Evolutionary conservation across 2,797 vertebrate genomes (phyloP), one percentile per base, ranked within the genome.

Genomic region (Vespertilio murinus): DNA sequence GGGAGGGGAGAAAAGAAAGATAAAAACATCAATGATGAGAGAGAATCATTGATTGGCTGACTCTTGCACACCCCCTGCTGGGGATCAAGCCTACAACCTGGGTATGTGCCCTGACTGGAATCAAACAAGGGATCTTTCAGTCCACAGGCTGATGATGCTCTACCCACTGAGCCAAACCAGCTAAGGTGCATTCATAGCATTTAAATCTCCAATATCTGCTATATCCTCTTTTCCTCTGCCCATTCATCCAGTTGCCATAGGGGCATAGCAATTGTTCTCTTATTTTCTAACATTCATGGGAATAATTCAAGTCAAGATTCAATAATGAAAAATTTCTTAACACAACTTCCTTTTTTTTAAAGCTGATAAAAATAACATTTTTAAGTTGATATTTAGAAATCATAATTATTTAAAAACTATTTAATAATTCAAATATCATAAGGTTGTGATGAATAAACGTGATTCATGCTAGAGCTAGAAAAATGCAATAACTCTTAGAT

Each of bases 361-460:
- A 96, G 11, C 35, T 23, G 91, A 52, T 79, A 1, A 14, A 92
- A 92, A 54, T 90, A 64, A 59, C 52, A 40, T 25, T 82, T 94
- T 90, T 6, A 94, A 67, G 4, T 45, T 82, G 18, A 69, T 38
- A 10, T 30, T 91, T 78, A 69, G 28, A 71, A 89, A 84, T 74
- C 1, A 20, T 75, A 69, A 23, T 88, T 90, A 18, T 71, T 86
- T 5, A 73, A 71, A 61, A 91, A 64, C 23, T 74, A 67, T 82
- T 7, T 87, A 80, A 77, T 77, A 94, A 90, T 65, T 38, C 28
- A 70, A 2, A 59, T n/a, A 77, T 81, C 16, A 93, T 74, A 92
- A 14, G 8, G 1, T 40, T 54, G 14, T 52, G 35, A 56, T 88
- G 2, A 80, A 65, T 71, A 84, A 90, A 85, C 35, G 3, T 88